Conservation (phyloP, 64 coral and sea anemone genomes). For the Trachythela sp. region DNA sequence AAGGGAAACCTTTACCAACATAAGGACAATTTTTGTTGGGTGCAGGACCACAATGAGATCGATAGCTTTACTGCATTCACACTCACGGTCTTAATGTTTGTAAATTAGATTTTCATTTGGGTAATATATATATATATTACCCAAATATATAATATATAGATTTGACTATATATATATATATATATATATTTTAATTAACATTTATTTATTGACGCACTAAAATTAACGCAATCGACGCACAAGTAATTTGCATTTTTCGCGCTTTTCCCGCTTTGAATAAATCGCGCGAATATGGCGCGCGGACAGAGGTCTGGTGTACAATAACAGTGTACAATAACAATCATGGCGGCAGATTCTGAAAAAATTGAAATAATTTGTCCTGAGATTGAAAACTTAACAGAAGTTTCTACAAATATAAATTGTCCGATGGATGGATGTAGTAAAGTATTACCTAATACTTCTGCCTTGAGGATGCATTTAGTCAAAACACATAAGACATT, state of each 20-base stretch:
- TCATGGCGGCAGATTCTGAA: conserved; percentile 56
- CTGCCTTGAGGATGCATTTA: conserved; percentile 79
- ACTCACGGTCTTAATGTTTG: background rate
- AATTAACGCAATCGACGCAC: too few relatives aligned
- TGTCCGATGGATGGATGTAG: conserved; percentile 67
- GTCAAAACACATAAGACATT: conserved; percentile 76
- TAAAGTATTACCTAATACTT: conserved; percentile 72
- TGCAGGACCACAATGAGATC: background rate
- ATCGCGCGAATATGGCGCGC: background rate
- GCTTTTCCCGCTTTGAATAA: background rate
- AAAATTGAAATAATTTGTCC: conserved; percentile 64
- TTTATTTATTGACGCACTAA: too few relatives aligned
- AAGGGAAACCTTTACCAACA: background rate
- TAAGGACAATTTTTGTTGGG: background rate
- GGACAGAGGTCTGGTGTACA: background rate
- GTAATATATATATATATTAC: background rate
- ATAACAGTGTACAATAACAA: conserved; percentile 38
- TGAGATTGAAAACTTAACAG: conserved; percentile 58
- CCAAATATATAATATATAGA: too few relatives aligned
- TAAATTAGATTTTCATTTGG: background rate
- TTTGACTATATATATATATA: too few relatives aligned
- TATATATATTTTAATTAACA: too few relatives aligned
- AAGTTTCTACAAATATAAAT: conserved; percentile 43
- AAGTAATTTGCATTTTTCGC: background rate
- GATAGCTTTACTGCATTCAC: background rate